phyloP scores from a whole-genome alignment of 1,140 invertebrate genomes.

The Atta texana region DNA sequence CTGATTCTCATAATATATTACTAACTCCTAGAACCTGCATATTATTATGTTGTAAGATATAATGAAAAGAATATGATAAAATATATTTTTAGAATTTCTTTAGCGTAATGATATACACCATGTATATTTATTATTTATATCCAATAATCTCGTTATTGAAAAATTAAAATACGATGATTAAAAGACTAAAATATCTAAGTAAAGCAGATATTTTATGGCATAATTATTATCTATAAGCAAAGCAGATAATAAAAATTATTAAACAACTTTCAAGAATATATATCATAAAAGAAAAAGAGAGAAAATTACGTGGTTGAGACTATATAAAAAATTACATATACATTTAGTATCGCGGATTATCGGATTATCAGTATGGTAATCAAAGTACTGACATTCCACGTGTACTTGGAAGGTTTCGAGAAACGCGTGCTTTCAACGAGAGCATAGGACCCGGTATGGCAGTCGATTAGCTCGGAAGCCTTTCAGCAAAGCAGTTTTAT shows the following conservation, averaged over 20 bases:
- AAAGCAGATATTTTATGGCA: neutral
- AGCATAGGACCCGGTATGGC: conserved; percentile 18
- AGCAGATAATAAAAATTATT: neutral
- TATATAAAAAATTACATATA: neutral
- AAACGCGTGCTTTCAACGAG: conserved; percentile 67
- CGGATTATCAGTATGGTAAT: conserved; percentile 35
- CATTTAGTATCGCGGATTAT: conserved; percentile 19
- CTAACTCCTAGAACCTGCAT: neutral
- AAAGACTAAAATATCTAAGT: neutral
- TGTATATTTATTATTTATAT: neutral
- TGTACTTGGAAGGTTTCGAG: conserved; percentile 58
- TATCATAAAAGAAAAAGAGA: neutral
- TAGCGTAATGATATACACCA: too few relatives aligned
- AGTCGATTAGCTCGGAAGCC: conserved; percentile 76
- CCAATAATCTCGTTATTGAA: neutral
- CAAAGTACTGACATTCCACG: conserved; percentile 59
- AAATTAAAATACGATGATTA: neutral
- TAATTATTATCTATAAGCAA: neutral
- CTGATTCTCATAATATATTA: conserved; percentile 23
- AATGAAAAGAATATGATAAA: neutral
- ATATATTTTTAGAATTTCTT: conserved; percentile 1
- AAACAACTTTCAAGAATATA: neutral
- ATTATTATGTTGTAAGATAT: neutral
- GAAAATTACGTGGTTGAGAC: neutral
- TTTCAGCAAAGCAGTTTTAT: conserved; percentile 80